Conservation (phyloP, 2,797 vertebrate species). For the Alosa sapidissima region DNA sequence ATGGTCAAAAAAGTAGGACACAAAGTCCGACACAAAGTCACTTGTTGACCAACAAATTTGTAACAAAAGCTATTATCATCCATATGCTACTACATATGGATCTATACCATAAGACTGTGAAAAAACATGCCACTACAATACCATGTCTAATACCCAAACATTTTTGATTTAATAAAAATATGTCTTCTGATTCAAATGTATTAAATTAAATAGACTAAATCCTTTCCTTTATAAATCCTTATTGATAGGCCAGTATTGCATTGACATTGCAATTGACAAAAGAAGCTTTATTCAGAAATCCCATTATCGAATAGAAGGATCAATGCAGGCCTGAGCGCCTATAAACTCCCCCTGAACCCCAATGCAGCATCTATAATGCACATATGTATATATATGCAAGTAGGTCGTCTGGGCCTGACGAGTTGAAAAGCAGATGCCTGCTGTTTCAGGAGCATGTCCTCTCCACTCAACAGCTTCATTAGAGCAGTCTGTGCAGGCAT, state of each 20-base stretch:
- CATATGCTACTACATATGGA: neutral
- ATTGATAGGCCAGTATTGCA: constrained; percentile 9
- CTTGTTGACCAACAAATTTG: neutral
- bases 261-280: neutral
- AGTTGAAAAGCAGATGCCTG: constrained; percentile 38
- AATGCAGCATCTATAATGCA: constrained; percentile 20
- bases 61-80: neutral
- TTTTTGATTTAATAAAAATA: neutral
- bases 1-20: neutral
- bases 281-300: constrained; percentile 24
- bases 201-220: neutral
- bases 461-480: constrained; percentile 41
- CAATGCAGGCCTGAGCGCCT: constrained; percentile 31
- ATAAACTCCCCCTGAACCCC: constrained; percentile 52
- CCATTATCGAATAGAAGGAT: constrained; percentile 40
- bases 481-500: constrained; percentile 35
- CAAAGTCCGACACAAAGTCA: neutral
- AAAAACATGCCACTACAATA: neutral
- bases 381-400: constrained; percentile 39
- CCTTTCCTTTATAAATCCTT: neutral
- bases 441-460: constrained; percentile 28
- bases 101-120: neutral
- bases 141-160: neutral
- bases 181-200: neutral
- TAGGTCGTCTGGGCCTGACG: constrained; percentile 42